A percentile compares a stretch with the other conserved stretches of the same genome.
These are phyloP conservation scores for Ectemnius continuus DNA, from an alignment of 2,888 invertebrate genomes.

Conservation along the genomic window DNA sequence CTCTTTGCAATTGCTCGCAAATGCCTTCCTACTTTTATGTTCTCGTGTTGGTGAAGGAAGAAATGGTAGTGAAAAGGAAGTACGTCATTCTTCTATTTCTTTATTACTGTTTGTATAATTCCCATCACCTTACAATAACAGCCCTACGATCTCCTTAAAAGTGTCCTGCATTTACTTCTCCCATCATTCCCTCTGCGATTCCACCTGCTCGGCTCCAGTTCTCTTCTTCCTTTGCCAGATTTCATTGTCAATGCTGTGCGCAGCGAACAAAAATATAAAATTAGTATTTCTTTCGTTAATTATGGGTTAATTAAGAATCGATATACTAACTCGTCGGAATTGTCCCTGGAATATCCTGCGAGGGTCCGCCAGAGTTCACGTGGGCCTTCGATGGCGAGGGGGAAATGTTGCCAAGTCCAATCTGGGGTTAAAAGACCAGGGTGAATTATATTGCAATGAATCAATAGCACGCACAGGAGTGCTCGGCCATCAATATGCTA, in stretches of 20 bases:
- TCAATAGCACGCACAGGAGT: neutral
- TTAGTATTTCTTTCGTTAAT: neutral
- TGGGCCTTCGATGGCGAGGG: constrained; percentile 72
- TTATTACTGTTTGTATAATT: constrained; percentile 37
- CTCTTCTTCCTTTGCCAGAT: constrained; percentile 68
- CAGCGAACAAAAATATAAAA: neutral
- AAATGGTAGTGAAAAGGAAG: neutral
- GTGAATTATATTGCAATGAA: neutral
- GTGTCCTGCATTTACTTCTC: neutral
- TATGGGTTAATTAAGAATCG: neutral
- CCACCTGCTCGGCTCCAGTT: constrained; percentile 40
- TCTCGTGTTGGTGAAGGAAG: neutral
- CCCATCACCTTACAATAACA: constrained; percentile 56
- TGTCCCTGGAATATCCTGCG: constrained; percentile 68
- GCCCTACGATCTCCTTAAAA: constrained; percentile 6
- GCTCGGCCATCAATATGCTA: neutral
- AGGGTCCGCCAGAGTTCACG: constrained; percentile 72
- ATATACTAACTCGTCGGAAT: constrained; percentile 58
- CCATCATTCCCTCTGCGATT: constrained; percentile 32
- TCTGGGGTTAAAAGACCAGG: constrained; percentile 27
- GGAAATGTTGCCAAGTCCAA: constrained; percentile 69
- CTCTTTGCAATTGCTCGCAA: constrained; percentile 2
- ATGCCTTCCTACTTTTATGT: constrained; percentile 11
- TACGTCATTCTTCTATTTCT: constrained; percentile 45
- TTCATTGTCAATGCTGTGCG: constrained; percentile 65